Evolutionary conservation across 2,113 vertebrate genomes (phyloP).

Genomic region (Neogale vison): DNA sequence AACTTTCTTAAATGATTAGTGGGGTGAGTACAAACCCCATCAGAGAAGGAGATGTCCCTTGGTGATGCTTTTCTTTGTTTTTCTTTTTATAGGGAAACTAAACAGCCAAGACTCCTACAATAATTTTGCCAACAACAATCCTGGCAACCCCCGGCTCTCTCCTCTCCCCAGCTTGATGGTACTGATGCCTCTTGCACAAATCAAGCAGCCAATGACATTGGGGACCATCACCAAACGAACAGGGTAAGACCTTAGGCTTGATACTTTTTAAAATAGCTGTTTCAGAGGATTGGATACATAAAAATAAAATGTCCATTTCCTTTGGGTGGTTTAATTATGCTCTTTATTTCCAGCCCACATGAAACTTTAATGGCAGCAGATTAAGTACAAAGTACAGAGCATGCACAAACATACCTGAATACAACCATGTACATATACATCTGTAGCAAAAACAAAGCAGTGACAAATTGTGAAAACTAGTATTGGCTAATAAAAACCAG

Average conservation of each 20-base stretch:
- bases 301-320: conserved; percentile 3
- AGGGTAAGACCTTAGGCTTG: conserved; percentile 88
- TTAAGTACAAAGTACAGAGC: conserved; percentile 30
- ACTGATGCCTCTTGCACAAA: conserved; percentile 95
- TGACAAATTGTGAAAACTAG: conserved; percentile 62
- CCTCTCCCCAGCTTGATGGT: conserved; percentile 94
- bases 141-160: conserved; percentile 94
- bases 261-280: background rate
- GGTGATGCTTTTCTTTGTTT: conserved; percentile 51
- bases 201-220: conserved; percentile 98
- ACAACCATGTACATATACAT: background rate
- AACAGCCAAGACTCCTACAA: conserved; percentile 97
- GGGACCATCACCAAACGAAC: conserved; percentile 98
- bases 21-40: background rate
- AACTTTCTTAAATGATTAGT: conserved; percentile 11
- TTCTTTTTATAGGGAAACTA: conserved; percentile 85
- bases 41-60: background rate
- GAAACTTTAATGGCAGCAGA: conserved; percentile 41
- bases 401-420: background rate
- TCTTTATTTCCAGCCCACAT: conserved; percentile 36
- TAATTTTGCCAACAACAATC: conserved; percentile 97
- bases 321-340: conserved; percentile 28
- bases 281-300: background rate
- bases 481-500: conserved; percentile 66
- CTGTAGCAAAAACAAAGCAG: conserved; percentile 52